Evolutionary conservation across 92 coral and sea anemone species (phyloP), one percentile per base, ranked within the genome.

Genomic region (Actinernus sp.): DNA sequence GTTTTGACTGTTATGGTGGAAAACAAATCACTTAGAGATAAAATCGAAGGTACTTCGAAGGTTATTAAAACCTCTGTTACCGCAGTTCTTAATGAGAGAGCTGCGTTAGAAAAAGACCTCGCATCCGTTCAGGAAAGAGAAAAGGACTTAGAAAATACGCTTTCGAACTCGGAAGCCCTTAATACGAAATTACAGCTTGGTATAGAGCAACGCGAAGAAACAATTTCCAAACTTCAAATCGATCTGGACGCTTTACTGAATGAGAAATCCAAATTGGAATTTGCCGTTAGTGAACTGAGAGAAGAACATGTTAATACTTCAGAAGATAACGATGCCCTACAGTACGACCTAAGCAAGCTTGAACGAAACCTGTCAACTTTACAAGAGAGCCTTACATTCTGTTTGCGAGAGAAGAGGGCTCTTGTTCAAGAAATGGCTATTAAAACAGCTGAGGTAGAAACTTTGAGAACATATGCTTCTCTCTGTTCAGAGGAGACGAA

Each of bases 401-500:
- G 92, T 20, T 86, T 87, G 33, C 81, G 67, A 22, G 98, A 90
- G 58, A 93, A 93, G 43, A 94, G 78, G 27, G 57, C 76, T 2
- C 71, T 93, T 32, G 80, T 65, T 12, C 82, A 85, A 43, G 98
- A 93, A 40, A 68, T 90, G 12, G 70, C 78, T 18, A 48, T 85
- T 45, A 88, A 82, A 19, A 64, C 87, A 24, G 85, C 92, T 1
- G 92, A 90, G 61, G 81, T 78, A 20, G 88, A 78, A 58, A 79
- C 85, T 27, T 62, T 84, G 2, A 65, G 94, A 58, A 86, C 87
- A 10, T 81, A 80, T 33, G 74, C 91, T 18, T 74, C 94, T 3
- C 80, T 91, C 47, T 87, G 90, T 53, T 64, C 90, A 12, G 93
- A 88, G 38, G 92, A 86, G 22, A 88, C 86, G 7, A 65, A 83